Conservation (phyloP, 2,113 vertebrate genomes). For the Acanthisitta chloris region DNA sequence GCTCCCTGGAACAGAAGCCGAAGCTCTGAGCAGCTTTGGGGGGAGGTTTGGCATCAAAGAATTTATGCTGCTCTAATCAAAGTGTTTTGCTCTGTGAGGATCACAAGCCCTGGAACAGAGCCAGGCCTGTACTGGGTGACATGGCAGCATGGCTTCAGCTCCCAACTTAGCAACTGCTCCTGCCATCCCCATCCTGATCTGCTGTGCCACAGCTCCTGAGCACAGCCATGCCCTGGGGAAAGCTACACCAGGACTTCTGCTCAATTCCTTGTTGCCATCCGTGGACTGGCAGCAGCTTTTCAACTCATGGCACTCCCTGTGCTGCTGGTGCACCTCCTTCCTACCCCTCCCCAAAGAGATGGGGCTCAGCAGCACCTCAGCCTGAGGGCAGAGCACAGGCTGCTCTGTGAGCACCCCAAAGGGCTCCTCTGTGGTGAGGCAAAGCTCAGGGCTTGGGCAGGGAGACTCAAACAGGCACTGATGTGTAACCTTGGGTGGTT, state of each 20-base stretch:
- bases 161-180: background rate
- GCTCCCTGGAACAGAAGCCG: conserved; percentile 11
- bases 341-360: background rate
- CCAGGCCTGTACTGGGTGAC: background rate
- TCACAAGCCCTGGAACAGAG: background rate
- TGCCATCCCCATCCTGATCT: background rate
- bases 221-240: background rate
- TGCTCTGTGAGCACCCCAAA: background rate
- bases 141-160: background rate
- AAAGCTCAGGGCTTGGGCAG: background rate
- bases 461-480: background rate
- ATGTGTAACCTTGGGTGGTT: background rate
- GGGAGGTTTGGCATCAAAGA: conserved; percentile 25
- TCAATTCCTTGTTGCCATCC: background rate
- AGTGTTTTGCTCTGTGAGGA: conserved; percentile 25
- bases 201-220: rapidly evolving
- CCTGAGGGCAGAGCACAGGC: background rate
- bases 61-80: conserved; percentile 15
- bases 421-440: background rate
- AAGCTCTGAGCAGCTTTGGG: background rate
- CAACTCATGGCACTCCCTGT: background rate
- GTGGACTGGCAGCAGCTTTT: background rate
- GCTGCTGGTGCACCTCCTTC: background rate
- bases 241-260: background rate
- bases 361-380: background rate